Percentiles rank a stretch among this genome's conserved stretches.
Evolutionary conservation across 2,888 invertebrate genomes (phyloP).

Genomic region (Callyntrura sp.): DNA sequence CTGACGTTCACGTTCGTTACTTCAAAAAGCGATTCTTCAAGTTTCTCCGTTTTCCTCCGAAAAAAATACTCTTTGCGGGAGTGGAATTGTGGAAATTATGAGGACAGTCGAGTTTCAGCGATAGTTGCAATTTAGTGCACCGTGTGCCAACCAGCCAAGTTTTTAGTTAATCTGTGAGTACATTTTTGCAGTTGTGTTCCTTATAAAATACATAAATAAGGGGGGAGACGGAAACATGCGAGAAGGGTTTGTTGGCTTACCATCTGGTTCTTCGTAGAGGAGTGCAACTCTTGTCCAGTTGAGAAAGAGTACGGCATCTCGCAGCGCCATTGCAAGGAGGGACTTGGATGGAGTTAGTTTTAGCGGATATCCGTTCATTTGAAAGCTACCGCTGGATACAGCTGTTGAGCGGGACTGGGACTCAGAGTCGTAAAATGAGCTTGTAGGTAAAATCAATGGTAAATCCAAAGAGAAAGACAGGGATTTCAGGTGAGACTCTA

Average conservation of each 20-base stretch:
- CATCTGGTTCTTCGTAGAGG: slow-evolving; percentile 96
- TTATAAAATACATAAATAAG: slow-evolving; percentile 33
- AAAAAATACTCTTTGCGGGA: background rate
- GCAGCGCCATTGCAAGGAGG: slow-evolving; percentile 91
- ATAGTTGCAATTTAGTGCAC: slow-evolving; percentile 31
- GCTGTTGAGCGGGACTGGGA: slow-evolving; percentile 61
- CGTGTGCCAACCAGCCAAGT: slow-evolving; percentile 9
- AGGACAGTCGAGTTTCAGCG: background rate
- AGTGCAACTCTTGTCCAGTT: slow-evolving; percentile 98
- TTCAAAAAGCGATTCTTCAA: no score
- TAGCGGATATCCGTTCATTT: slow-evolving; percentile 89
- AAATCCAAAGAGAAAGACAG: slow-evolving; percentile 84
- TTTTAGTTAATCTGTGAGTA: slow-evolving; percentile 2
- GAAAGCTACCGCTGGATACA: slow-evolving; percentile 67
- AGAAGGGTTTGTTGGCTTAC: slow-evolving; percentile 86
- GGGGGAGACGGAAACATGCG: background rate
- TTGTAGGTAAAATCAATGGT: slow-evolving; percentile 83
- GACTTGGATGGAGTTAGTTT: slow-evolving; percentile 92
- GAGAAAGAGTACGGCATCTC: slow-evolving; percentile 94
- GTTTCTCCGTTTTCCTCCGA: background rate
- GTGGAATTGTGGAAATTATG: background rate
- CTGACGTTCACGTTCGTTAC: no score
- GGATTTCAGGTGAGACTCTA: slow-evolving; percentile 84
- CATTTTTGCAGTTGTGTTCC: slow-evolving; percentile 2
- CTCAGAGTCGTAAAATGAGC: slow-evolving; percentile 81